phyloP scores from a whole-genome alignment of 2,797 vertebrate genomes.

The Protonibea diacanthus region DNA sequence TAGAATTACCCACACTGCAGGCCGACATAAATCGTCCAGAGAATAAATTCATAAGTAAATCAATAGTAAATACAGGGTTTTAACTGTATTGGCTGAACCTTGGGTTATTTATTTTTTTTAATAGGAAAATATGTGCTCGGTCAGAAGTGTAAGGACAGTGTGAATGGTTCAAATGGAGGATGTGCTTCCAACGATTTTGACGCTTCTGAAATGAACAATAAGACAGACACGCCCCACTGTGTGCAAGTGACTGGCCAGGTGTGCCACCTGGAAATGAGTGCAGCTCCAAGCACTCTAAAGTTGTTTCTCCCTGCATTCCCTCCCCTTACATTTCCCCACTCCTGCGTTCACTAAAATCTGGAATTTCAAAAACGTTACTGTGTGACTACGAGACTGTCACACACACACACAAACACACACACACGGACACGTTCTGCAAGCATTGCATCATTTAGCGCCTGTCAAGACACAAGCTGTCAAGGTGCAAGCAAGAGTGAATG shows the following conservation, averaged over 20 bases:
- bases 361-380: not conserved
- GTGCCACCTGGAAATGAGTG: not conserved
- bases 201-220: not conserved
- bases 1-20: constrained; percentile 53
- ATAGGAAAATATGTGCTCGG: not conserved
- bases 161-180: not conserved
- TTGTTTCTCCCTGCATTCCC: too few species aligned
- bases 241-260: not conserved
- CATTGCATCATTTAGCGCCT: not conserved
- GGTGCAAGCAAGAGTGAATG: not conserved
- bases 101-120: constrained; percentile 27
- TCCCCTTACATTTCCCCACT: too few species aligned
- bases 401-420: too few species aligned
- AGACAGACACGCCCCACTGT: not conserved
- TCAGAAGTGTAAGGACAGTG: not conserved
- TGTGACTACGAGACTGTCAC: too few species aligned
- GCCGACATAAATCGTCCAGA: constrained; percentile 46
- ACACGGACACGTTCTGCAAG: too few species aligned
- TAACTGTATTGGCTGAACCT: constrained; percentile 7
- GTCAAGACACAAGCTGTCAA: not conserved
- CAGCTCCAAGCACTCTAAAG: not conserved
- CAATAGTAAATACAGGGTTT: constrained; percentile 50
- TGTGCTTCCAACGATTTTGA: not conserved
- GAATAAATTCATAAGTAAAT: constrained; percentile 50
- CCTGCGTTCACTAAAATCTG: not conserved